Base-by-base conservation (phyloP, 2,797 vertebrate species). In the Takifugu rubripes region DNA sequence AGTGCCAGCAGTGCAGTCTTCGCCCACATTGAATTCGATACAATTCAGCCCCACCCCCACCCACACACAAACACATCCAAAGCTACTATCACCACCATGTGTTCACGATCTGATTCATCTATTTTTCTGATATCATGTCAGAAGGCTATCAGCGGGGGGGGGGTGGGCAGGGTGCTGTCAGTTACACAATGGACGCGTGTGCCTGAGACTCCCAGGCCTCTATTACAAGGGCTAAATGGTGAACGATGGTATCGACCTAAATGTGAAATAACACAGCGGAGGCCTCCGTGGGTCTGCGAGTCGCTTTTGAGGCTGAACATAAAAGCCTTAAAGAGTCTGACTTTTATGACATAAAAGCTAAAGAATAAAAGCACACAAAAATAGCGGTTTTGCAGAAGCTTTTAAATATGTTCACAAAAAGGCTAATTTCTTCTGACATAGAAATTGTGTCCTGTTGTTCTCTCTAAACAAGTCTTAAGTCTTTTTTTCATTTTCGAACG, bases 1-100 rank as follows among this genome's bases (percentile, higher is more conserved):
- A 78, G 81, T 84, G 77, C 72, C 74, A 72, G 74, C 83, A 78
- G 80, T 85, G 80, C 77, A 76, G 81, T 83, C 85, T 84, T 89
- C 79, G 88, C 88, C 79, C 72, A 75, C 66, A 72, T 68, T 78
- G 78, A 77, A 86, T 87, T 82, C 49, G 40, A 84, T 81, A 82
- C 72, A 68, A 40, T 70, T 82, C 74, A 79, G 84, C 60, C 48
- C 54, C 49, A 48, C 24, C 42, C 47, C 24, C 25, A n/a, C 6
- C 43, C 64, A 50, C 33, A 25, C 66, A 21, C 68, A 59, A 61
- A 25, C 27, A 17, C 25, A 49, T 60, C 56, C 56, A 52, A 59
- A 36, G 51, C 68, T 55, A 40, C 33, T 26, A 7, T 36, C 42
- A 45, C 33, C 36, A 50, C 40, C 27, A 33, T 14, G 24, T 0